Evolutionary conservation across 2,113 vertebrate species (phyloP).

Genomic region (Proterorhinus semilunaris): DNA sequence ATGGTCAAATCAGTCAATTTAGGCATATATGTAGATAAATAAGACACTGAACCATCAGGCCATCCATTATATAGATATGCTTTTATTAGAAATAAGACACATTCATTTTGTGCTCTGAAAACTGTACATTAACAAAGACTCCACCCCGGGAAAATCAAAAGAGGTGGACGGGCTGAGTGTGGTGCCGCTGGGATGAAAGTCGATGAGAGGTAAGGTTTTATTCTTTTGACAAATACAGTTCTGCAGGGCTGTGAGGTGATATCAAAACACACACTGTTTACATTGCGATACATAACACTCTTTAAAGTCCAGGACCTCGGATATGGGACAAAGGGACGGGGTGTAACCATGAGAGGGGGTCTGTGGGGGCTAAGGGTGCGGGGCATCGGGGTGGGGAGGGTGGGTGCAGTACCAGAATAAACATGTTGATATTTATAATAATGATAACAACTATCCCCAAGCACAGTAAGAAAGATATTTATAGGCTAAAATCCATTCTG

Average conservation of each 20-base stretch:
- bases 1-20: background rate
- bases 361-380: background rate
- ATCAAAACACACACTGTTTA: slow-evolving; percentile 85
- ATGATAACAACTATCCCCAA: slow-evolving; percentile 81
- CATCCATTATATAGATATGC: slow-evolving; percentile 76
- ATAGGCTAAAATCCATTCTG: slow-evolving; percentile 89
- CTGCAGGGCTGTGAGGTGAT: slow-evolving; percentile 72
- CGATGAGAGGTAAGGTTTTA: slow-evolving; percentile 16
- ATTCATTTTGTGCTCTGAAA: slow-evolving; percentile 97
- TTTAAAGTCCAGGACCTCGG: slow-evolving; percentile 76
- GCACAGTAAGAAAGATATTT: slow-evolving; percentile 90
- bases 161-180: slow-evolving; percentile 21
- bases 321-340: slow-evolving; percentile 41
- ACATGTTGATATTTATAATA: slow-evolving; percentile 72
- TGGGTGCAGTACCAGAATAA: slow-evolving; percentile 55
- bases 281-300: slow-evolving; percentile 83
- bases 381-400: slow-evolving; percentile 16
- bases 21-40: background rate
- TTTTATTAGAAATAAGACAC: slow-evolving; percentile 98
- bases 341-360: no score
- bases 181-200: slow-evolving; percentile 25
- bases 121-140: slow-evolving; percentile 87
- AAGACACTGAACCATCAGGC: slow-evolving; percentile 7
- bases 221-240: slow-evolving; percentile 51
- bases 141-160: slow-evolving; percentile 73